phyloP scores from a whole-genome alignment of 1,140 invertebrate species.

The Aplysia californica region DNA sequence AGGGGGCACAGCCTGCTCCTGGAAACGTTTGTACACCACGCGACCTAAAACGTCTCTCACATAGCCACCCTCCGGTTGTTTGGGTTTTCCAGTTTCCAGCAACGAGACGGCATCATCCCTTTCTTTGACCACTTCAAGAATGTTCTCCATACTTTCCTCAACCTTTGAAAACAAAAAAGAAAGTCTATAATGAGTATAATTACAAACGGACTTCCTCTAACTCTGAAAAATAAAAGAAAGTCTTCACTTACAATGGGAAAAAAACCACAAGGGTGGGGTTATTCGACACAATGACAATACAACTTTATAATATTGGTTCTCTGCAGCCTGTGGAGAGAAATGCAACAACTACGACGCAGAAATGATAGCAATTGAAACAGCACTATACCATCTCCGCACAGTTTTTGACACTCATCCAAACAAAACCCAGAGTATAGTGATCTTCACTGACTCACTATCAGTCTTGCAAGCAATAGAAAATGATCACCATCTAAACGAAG shows the following conservation, averaged over 20 bases:
- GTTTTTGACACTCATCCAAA: too few species aligned
- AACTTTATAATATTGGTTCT: not conserved
- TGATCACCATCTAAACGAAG: too few species aligned
- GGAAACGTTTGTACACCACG: constrained; percentile 21
- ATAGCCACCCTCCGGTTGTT: constrained; percentile 26
- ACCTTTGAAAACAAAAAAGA: constrained; percentile 67
- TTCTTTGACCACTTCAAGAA: constrained; percentile 92
- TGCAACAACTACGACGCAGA: not conserved
- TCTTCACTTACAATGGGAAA: not conserved
- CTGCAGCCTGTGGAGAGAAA: not conserved
- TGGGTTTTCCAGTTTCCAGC: constrained; percentile 84
- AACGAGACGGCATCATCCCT: constrained; percentile 90
- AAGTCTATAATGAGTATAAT: not conserved
- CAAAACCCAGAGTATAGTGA: too few species aligned
- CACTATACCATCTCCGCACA: too few species aligned
- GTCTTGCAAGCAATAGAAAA: too few species aligned
- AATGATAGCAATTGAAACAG: too few species aligned
- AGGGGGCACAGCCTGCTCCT: constrained; percentile 47
- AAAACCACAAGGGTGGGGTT: not conserved
- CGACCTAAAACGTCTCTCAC: constrained; percentile 48
- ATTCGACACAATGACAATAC: too few species aligned
- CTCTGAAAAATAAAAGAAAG: too few species aligned
- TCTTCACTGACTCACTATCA: too few species aligned
- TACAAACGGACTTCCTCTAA: too few species aligned
- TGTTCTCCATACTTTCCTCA: constrained; percentile 94